These are phyloP conservation scores for Portunus trituberculatus DNA, from an alignment of 1,140 invertebrate species.

Conservation along the genomic window DNA sequence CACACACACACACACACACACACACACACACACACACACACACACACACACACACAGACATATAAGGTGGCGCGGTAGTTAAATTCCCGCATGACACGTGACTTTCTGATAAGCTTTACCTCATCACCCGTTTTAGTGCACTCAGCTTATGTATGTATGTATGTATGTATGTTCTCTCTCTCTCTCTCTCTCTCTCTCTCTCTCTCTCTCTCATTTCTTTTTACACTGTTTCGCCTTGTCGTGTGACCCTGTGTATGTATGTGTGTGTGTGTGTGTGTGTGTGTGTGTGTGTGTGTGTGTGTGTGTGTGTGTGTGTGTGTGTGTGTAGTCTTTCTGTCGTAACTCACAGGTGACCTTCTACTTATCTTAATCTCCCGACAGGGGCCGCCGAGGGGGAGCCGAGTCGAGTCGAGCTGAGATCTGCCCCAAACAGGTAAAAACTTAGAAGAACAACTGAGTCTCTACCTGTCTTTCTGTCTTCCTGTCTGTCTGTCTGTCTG, in stretches of 20 bases:
- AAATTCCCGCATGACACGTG: too few relatives aligned
- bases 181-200: not conserved
- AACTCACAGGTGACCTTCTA: not conserved
- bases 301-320: slow-evolving; percentile 35
- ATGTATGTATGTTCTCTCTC: not conserved
- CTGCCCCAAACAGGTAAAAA: not conserved
- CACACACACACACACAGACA: too few relatives aligned
- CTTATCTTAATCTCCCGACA: slow-evolving; percentile 29
- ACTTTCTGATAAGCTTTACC: too few relatives aligned
- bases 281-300: slow-evolving; percentile 2
- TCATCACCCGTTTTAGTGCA: too few relatives aligned
- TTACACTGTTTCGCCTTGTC: not conserved
- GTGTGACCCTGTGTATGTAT: not conserved
- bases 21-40: too few relatives aligned
- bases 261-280: slow-evolving; percentile 23
- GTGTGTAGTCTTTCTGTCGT: not conserved
- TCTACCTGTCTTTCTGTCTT: too few relatives aligned
- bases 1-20: too few relatives aligned
- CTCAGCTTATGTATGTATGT: not conserved
- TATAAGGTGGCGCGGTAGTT: too few relatives aligned
- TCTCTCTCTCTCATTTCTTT: too few relatives aligned
- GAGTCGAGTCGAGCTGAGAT: not conserved
- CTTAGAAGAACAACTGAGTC: too few relatives aligned
- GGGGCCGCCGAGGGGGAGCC: slow-evolving; percentile 2
- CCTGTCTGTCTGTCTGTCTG: too few relatives aligned